Conservation (phyloP, 2,113 vertebrate genomes). For the Sterrhoptilus dennistouni region DNA sequence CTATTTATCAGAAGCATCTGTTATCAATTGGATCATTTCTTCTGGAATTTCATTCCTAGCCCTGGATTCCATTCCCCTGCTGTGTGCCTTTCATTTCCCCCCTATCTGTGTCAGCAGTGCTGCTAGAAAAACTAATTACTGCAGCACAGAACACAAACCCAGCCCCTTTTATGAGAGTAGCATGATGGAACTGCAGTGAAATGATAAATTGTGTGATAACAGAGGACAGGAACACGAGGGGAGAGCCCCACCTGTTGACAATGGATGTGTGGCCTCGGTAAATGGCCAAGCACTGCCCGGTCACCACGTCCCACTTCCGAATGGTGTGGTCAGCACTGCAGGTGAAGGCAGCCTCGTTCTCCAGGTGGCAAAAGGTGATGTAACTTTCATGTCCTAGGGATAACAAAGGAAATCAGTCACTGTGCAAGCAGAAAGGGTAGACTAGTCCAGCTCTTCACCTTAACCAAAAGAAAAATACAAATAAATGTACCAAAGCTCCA, state of each 20-base stretch:
- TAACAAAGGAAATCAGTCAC: neutral
- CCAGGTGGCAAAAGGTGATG: constrained; percentile 82
- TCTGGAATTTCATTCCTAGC: constrained; percentile 35
- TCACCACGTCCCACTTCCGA: constrained; percentile 79
- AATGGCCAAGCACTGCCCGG: constrained; percentile 75
- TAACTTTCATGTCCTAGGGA: constrained; percentile 79
- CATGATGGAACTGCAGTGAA: neutral
- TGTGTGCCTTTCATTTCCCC: neutral
- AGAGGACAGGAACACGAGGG: neutral
- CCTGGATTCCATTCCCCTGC: constrained; percentile 5
- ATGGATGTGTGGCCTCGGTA: constrained; percentile 82
- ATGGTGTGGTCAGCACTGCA: constrained; percentile 80
- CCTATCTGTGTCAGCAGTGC: constrained; percentile 31
- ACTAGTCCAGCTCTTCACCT: neutral
- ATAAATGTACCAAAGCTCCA: neutral
- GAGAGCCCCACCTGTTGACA: constrained; percentile 75
- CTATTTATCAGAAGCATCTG: constrained; percentile 48
- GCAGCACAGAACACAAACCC: neutral
- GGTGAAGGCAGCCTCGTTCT: constrained; percentile 79
- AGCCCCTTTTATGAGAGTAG: neutral
- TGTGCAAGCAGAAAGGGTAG: neutral
- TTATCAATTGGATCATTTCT: constrained; percentile 32
- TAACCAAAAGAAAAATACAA: neutral
- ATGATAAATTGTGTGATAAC: neutral
- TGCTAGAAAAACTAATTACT: neutral